phyloP scores from a whole-genome alignment of 1,140 invertebrate genomes.

The Arion vulgaris region DNA sequence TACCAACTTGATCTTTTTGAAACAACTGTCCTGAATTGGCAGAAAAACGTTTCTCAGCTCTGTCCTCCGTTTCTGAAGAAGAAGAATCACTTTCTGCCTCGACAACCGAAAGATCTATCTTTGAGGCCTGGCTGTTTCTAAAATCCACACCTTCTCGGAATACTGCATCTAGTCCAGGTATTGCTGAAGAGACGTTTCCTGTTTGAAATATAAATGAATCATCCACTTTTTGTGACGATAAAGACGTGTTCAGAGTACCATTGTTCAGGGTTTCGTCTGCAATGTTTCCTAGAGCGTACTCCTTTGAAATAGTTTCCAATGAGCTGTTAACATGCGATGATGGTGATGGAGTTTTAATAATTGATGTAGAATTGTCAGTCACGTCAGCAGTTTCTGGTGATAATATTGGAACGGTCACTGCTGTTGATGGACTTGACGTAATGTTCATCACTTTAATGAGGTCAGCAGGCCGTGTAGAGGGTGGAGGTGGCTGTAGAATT shows the following conservation, averaged over 20 bases:
- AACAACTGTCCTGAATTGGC: neutral
- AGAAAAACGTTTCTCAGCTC: neutral
- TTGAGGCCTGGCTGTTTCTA: neutral
- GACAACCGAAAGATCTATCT: neutral
- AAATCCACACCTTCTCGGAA: constrained; percentile 16
- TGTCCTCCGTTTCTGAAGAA: neutral
- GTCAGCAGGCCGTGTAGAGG: neutral
- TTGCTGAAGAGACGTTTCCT: neutral
- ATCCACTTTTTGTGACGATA: neutral
- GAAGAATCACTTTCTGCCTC: neutral
- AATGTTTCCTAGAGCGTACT: neutral
- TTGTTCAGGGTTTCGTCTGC: neutral
- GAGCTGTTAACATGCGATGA: neutral
- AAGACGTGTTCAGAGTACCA: neutral
- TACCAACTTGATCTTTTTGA: neutral
- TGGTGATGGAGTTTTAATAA: neutral
- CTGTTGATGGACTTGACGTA: neutral
- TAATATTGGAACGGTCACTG: neutral
- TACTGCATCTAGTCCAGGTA: neutral
- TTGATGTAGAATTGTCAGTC: neutral
- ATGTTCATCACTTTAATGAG: neutral
- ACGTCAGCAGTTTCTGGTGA: neutral
- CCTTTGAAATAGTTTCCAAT: neutral
- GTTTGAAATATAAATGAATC: constrained; percentile 16
- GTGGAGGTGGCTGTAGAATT: neutral